Base-by-base conservation (phyloP, 1,140 invertebrate genomes). In the Streblospio benedicti region DNA sequence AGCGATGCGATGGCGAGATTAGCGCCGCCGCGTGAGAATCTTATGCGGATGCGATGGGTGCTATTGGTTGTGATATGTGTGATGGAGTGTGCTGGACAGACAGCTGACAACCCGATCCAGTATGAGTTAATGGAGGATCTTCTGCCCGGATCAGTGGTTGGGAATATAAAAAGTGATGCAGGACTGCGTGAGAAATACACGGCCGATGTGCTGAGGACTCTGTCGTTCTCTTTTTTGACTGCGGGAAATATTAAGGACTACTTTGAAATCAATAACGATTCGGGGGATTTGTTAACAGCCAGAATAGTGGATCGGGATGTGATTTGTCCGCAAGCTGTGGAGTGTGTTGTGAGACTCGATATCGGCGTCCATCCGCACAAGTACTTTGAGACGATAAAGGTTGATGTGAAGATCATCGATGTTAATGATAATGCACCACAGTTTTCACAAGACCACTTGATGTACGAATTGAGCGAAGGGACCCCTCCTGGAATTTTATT, bases 381-480 rank as follows among this genome's bases (percentile, higher is more conserved):
- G 32, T 30, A 49, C 23, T 62, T 58, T 38, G 27, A 57, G 23
- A 32, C 51, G 23, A 57, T 62, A 54, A 49, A 50, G 44, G 27
- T 52, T 23, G 41, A 33, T 45, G 85, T 97, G 0, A 91, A 89
- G 70, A 83, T 97, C 20, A 86, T 84, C 0, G 93, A 97, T 74
- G 86, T 93, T 2, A 97, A 97, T 73, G 93, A 97, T 76, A 93
- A 96, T 76, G 80, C 86, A 0, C 93, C 93, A 0, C 82, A 86
- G 61, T 97, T 97, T 76, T 23, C 38, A 5, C 23, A 33, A 16
- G 16, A 38, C 2, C 6, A 31, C 6, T 16, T 58, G n/a, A 41
- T 23, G 25, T 28, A 43, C 14, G 30, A 27, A 12, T 35, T 62
- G 33, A 33, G 41, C 1, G 60, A 62, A 41, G 23, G 25, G n/a